phyloP scores from a whole-genome alignment of 2,113 vertebrate genomes.

The Solenodon paradoxus region DNA sequence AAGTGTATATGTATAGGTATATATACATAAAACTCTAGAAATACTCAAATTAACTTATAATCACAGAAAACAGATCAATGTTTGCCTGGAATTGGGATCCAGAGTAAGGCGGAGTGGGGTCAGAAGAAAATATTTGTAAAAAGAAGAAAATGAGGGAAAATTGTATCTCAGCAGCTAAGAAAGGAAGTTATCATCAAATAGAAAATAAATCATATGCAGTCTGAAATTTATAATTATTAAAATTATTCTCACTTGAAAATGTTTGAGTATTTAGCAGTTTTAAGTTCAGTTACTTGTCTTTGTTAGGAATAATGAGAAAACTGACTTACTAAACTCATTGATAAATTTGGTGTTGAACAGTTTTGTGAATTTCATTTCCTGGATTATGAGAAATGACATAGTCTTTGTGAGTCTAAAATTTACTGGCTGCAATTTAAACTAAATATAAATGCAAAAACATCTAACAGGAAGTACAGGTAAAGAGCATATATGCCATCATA shows the following conservation, averaged over 20 bases:
- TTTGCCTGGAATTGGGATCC: background rate
- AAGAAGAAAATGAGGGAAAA: background rate
- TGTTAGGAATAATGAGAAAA: background rate
- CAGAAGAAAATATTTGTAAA: background rate
- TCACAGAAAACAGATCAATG: background rate
- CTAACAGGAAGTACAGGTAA: background rate
- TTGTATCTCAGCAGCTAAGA: background rate
- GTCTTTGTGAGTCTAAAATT: background rate
- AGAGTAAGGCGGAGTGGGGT: background rate
- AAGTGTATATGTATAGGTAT: background rate
- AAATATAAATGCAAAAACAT: background rate
- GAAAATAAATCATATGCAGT: background rate
- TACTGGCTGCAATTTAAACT: background rate
- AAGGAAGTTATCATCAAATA: background rate
- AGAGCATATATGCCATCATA: background rate
- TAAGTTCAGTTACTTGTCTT: background rate
- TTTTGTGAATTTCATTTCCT: background rate
- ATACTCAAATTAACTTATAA: background rate
- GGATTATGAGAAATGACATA: background rate
- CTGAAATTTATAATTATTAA: background rate
- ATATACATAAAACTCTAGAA: background rate
- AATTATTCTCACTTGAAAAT: background rate
- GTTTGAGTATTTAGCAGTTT: background rate
- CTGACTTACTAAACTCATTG: background rate
- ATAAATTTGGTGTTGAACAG: background rate